Evolutionary conservation across 2,888 invertebrate species (phyloP).

Genomic region (Coleophora deauratella): DNA sequence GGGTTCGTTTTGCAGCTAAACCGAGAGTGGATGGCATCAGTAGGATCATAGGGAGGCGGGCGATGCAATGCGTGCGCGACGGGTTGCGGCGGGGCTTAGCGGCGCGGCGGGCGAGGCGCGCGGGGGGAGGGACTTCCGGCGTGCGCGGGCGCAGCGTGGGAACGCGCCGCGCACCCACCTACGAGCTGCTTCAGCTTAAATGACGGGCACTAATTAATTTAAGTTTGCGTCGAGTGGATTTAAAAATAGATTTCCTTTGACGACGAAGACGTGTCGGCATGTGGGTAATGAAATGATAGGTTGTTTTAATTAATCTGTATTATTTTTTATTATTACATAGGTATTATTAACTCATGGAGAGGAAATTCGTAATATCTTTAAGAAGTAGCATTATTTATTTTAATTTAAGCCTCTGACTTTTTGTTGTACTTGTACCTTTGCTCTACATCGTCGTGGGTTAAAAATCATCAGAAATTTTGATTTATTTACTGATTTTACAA

Average conservation of each 20-base stretch:
- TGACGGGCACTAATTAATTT: slow-evolving; percentile 68
- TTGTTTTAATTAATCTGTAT: background rate
- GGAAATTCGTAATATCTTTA: no score
- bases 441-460: no score
- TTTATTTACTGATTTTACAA: no score
- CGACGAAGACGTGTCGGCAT: slow-evolving; percentile 15
- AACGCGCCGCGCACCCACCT: slow-evolving; percentile 60
- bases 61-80: slow-evolving; percentile 59
- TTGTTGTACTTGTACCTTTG: no score
- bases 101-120: slow-evolving; percentile 28
- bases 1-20: slow-evolving; percentile 53
- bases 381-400: no score
- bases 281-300: background rate
- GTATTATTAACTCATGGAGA: no score
- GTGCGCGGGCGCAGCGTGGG: slow-evolving; percentile 65
- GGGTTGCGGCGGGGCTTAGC: slow-evolving; percentile 57
- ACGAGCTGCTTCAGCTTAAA: slow-evolving; percentile 59
- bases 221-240: slow-evolving; percentile 39
- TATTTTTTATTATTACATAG: no score
- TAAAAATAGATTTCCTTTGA: slow-evolving; percentile 42
- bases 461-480: no score
- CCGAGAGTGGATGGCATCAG: slow-evolving; percentile 31
- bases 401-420: no score
- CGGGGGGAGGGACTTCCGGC: slow-evolving; percentile 51
- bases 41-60: slow-evolving; percentile 32